A percentile compares a stretch with the other conserved stretches of the same genome.
These are phyloP conservation scores for Cephalotes varians DNA, from an alignment of 2,888 invertebrate genomes.

Conservation along the genomic window DNA sequence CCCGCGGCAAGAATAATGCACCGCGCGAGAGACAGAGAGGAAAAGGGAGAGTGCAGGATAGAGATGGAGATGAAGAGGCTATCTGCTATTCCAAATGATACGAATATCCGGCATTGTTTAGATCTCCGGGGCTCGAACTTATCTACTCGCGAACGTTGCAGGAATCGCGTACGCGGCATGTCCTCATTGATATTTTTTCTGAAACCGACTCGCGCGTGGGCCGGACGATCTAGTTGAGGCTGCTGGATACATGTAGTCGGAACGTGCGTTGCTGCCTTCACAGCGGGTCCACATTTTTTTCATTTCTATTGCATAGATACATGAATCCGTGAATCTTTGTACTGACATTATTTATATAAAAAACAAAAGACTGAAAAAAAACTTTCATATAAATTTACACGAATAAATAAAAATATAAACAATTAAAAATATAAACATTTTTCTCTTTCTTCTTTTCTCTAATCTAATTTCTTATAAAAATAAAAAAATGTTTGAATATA, in stretches of 20 bases:
- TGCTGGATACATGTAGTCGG: slow-evolving; percentile 30
- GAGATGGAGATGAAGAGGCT: slow-evolving; percentile 57
- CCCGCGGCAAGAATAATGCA: slow-evolving; percentile 66
- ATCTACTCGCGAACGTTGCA: slow-evolving; percentile 64
- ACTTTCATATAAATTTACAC: not conserved
- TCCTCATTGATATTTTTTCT: slow-evolving; percentile 65
- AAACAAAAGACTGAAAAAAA: not conserved
- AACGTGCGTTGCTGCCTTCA: slow-evolving; percentile 6
- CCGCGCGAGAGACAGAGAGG: slow-evolving; percentile 25
- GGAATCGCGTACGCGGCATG: slow-evolving; percentile 55
- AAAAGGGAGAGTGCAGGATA: slow-evolving; percentile 39
- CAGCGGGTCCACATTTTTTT: not conserved
- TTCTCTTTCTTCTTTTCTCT: not conserved
- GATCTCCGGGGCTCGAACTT: slow-evolving; percentile 68
- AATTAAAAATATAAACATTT: no score
- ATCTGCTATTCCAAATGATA: slow-evolving; percentile 69
- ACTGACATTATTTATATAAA: not conserved
- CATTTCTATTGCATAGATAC: not conserved
- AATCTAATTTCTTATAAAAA: no score
- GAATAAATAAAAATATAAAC: not conserved
- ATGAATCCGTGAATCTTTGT: not conserved
- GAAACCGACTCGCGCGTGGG: slow-evolving; percentile 61
- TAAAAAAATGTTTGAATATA: not conserved
- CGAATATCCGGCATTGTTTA: slow-evolving; percentile 76
- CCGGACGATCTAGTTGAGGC: slow-evolving; percentile 57